Conservation (phyloP, 64 coral and sea anemone genomes). For the Montipora sp. region DNA sequence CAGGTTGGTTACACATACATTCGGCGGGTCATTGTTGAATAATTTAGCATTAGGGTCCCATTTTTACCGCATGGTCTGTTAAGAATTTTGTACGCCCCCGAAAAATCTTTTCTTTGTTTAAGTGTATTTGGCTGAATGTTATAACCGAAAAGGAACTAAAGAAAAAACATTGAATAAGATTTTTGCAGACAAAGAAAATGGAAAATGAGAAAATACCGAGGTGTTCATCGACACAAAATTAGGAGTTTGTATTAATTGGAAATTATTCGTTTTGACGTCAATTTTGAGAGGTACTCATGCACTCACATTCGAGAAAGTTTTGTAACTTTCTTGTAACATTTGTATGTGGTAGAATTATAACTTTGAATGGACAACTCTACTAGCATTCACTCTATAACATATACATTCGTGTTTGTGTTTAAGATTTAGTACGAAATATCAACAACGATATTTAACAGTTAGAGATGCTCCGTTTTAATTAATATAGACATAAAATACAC, state of each 20-base stretch:
- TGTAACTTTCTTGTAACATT: too few species aligned
- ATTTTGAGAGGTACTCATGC: too few species aligned
- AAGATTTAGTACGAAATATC: not conserved
- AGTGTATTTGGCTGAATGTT: not conserved
- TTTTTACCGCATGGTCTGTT: slow-evolving; percentile 1
- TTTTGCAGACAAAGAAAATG: not conserved
- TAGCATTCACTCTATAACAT: not conserved
- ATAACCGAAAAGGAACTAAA: not conserved
- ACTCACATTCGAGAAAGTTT: too few species aligned
- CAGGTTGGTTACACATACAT: not conserved
- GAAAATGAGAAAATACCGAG: not conserved
- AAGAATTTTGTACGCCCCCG: not conserved
- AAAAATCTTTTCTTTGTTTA: not conserved
- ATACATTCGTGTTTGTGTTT: not conserved
- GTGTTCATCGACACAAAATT: not conserved
- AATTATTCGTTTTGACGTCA: not conserved
- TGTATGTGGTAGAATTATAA: too few species aligned
- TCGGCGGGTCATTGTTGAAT: slow-evolving; percentile 5
- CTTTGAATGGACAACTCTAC: not conserved
- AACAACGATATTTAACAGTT: not conserved
- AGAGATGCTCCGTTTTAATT: not conserved
- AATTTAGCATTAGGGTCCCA: not conserved
- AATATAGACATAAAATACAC: not conserved
- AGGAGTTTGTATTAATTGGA: too few species aligned
- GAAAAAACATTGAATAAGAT: not conserved